Conservation (phyloP, 2,888 invertebrate species). For the Tortricodes alternella region DNA sequence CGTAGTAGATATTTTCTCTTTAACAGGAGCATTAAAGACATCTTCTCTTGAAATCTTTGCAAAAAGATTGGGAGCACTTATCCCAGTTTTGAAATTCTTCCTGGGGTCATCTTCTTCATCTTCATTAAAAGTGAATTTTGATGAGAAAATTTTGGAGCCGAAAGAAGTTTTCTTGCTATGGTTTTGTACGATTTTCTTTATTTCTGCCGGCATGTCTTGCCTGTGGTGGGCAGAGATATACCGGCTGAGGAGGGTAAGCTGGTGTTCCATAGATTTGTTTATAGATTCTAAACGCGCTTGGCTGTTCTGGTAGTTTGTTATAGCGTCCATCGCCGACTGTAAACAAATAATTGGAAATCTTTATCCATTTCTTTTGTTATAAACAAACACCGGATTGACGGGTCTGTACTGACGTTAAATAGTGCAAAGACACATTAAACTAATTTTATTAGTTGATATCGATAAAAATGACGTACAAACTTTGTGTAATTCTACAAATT, state of each 20-base stretch:
- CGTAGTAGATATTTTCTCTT: constrained; percentile 42
- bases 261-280: constrained; percentile 88
- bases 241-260: constrained; percentile 87
- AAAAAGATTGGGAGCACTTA: constrained; percentile 73
- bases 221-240: constrained; percentile 87
- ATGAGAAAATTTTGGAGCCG: constrained; percentile 71
- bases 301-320: constrained; percentile 84
- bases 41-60: constrained; percentile 62
- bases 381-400: no score
- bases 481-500: no score
- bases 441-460: no score
- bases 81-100: constrained; percentile 61
- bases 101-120: constrained; percentile 69
- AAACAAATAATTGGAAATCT: not conserved
- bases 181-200: constrained; percentile 88
- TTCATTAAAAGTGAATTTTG: constrained; percentile 63
- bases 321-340: constrained; percentile 86
- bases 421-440: no score
- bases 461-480: no score
- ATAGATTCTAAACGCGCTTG: constrained; percentile 87
- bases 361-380: not conserved
- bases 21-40: constrained; percentile 47
- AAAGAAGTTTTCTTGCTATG: constrained; percentile 66
- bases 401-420: no score
- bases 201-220: constrained; percentile 87